Evolutionary conservation across 2,113 vertebrate genomes (phyloP).

Genomic region (Hippocampus comes): DNA sequence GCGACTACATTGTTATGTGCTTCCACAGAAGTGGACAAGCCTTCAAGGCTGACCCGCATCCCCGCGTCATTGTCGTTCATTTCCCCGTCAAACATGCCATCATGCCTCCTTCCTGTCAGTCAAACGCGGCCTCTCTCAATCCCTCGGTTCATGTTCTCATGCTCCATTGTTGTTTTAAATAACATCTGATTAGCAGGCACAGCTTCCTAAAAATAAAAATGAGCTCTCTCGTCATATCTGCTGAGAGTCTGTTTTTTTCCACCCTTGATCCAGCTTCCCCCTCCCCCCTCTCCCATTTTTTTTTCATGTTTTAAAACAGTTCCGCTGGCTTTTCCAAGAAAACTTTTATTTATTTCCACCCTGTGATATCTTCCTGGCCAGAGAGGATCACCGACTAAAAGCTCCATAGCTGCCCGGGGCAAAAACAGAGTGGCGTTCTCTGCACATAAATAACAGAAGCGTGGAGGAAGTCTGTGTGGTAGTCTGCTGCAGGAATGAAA

Average conservation of each 20-base stretch:
- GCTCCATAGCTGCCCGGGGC: constrained; percentile 49
- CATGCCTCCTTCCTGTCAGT: constrained; percentile 54
- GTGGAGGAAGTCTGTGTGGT: constrained; percentile 62
- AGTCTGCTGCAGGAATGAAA: constrained; percentile 67
- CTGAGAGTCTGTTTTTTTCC: not conserved
- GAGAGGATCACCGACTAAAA: constrained; percentile 58
- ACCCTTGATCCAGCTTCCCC: constrained; percentile 10
- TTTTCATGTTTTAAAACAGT: constrained; percentile 40
- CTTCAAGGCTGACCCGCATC: not conserved
- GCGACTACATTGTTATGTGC: not conserved
- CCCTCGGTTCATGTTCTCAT: constrained; percentile 47
- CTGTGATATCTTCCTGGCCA: constrained; percentile 58
- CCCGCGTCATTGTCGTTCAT: constrained; percentile 32
- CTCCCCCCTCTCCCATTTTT: constrained; percentile 13
- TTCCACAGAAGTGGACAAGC: not conserved
- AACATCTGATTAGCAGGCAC: constrained; percentile 54
- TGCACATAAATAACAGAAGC: constrained; percentile 70
- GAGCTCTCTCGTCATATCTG: constrained; percentile 34
- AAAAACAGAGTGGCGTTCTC: constrained; percentile 56
- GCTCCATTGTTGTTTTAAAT: constrained; percentile 62
- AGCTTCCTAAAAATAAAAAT: constrained; percentile 53
- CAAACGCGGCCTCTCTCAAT: constrained; percentile 46
- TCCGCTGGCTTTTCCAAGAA: constrained; percentile 45
- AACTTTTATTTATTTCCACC: constrained; percentile 62
- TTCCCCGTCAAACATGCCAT: constrained; percentile 54